Base-by-base conservation (phyloP, 2,113 vertebrate species). In the Scomber colias region DNA sequence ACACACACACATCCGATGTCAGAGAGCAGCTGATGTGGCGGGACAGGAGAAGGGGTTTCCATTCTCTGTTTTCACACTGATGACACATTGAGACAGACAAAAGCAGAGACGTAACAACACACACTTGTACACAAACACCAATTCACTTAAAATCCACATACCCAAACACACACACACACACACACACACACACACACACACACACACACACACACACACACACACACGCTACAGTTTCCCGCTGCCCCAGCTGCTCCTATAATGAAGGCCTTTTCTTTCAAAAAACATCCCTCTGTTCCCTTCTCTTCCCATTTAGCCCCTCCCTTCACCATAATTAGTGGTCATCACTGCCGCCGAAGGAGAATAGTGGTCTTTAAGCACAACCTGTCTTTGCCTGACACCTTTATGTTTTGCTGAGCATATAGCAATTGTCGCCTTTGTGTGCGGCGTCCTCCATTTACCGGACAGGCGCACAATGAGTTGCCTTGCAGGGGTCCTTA, bases 351-450 rank as follows among this genome's bases (percentile, higher is more conserved):
- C 88, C 45, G 87, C 90, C 54, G 87, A 71, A 82, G 90, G 89
- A 91, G 92, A 93, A 94, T 89, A 79, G 89, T 70, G 72, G 87
- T 87, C 92, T 94, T 94, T 94, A 92, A 93, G 88, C 92, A 59
- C 90, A 93, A 91, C 90, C 92, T 89, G 91, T 91, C 93, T 92
- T 90, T 78, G 79, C 77, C 89, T 86, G 92, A 94, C 93, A 92
- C 92, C 91, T 94, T 94, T 92, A 91, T 87, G 86, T 92, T 93
- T 89, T 90, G 85, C 86, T 56, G 61, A 87, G 88, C 90, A 85
- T 87, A 89, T 90, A 88, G 92, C 90, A 90, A 93, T 92, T 94
- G 94, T 92, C 73, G 91, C 91, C 84, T 95, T 95, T 96, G 94
- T 95, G 88, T 24, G 17, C 79, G 53, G 57, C 79, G 84, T 92